These are phyloP conservation scores for Etheostoma spectabile DNA, from an alignment of 2,113 vertebrate species.

Conservation along the genomic window DNA sequence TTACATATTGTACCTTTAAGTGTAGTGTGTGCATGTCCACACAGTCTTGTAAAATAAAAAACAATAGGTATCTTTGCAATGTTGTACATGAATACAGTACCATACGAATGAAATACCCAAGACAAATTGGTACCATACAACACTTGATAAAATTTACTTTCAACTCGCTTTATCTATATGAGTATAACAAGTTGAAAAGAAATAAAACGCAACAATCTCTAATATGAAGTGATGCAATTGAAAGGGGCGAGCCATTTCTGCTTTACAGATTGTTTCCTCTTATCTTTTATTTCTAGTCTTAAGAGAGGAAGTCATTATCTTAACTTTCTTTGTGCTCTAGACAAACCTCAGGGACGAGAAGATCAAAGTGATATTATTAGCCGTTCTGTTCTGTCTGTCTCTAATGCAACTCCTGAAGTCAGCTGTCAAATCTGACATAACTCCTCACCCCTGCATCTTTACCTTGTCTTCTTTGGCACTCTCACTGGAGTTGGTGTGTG, in stretches of 20 bases:
- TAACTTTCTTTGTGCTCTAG: conserved; percentile 10
- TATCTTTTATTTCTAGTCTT: conserved; percentile 17
- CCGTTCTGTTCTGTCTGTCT: conserved; percentile 28
- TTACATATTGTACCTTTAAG: too few species aligned
- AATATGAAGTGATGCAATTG: not conserved
- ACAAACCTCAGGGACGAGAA: conserved; percentile 39
- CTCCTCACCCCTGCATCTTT: conserved; percentile 41
- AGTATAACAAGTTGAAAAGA: not conserved
- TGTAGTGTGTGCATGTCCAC: too few species aligned
- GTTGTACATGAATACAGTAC: not conserved
- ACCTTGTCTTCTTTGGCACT: conserved; percentile 20
- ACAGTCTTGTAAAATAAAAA: not conserved
- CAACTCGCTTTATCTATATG: not conserved
- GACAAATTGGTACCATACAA: not conserved
- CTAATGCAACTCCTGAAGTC: conserved; percentile 14
- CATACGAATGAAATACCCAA: not conserved
- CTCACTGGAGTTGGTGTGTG: conserved; percentile 27
- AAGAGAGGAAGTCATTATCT: conserved; percentile 22
- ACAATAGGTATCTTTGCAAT: not conserved
- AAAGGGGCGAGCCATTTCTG: conserved; percentile 4
- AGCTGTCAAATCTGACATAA: conserved; percentile 58
- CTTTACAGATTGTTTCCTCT: conserved; percentile 21
- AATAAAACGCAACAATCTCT: not conserved
- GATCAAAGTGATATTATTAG: conserved; percentile 52
- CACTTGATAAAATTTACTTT: not conserved